Evolutionary conservation across 2,797 vertebrate genomes (phyloP), one percentile per base, ranked within the genome.

Genomic region (Enteromius argenteus): DNA sequence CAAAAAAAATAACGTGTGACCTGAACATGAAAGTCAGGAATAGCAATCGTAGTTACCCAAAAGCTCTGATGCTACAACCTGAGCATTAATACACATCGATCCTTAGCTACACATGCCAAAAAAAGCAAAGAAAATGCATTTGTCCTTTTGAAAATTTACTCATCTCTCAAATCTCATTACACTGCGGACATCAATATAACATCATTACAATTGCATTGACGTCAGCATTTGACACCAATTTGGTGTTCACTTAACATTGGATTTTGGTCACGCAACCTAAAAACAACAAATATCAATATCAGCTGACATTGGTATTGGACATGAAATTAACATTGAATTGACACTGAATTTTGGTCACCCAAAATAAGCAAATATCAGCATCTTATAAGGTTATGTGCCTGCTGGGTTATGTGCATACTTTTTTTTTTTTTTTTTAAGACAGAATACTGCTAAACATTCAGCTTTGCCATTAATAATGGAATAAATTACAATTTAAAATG

Each of bases 11-110:
- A 49, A 64, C 4, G 21, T 46, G 17, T n/a, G 73, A 62, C 56
- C 19, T 62, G 19, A 37, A 73, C 53, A 62, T 42, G 23, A 19
- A 81, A 72, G 23, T 73, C 42, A 74, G n/a, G 30, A 74, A n/a
- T 9, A 39, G 19, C 39, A 21, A n/a, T 82, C 0, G 17, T 27
- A 66, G 60, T 19, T 74, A 37, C n/a, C 15, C 42, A 82, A 51
- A 74, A 64, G 35, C 9, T 49, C 27, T 51, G 5, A 74, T 74
- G 0, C 3, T 49, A 35, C 17, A 62, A 19, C 42, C 35, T 1
- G 14, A 73, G 30, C 42, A 23, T 64, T 64, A 49, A 35, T 72
- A 81, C 51, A 44, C 37, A 69, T 21, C 0, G 23, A 11, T 79
- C 1, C 15, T 51, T 35, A 68, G 13, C 2, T 23, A 37, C 32